Base-by-base conservation (phyloP, 2,797 vertebrate genomes). In the Botia kubotai region DNA sequence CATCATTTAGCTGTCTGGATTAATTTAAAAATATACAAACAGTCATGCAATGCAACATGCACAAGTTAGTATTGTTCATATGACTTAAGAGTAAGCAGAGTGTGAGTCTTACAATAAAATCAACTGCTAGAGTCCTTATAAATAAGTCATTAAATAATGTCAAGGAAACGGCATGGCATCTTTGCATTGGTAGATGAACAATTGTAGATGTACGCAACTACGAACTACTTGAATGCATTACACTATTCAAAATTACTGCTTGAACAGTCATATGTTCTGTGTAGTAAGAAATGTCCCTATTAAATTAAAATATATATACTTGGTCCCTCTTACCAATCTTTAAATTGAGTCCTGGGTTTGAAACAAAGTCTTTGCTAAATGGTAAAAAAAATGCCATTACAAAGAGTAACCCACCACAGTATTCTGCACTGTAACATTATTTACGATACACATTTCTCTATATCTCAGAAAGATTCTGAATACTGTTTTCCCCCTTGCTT, bases 71-170 rank as follows among this genome's bases (percentile, higher is more conserved):
- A 70, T 33, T 33, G 33, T 33, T 65, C 62, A 36, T 65, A 72
- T 72, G 82, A 79, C 79, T 75, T 79, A 52, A 26, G 66, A 79
- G 46, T 63, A 26, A 72, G 75, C 72, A 58, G 17, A 11, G 6
- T n/a, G 33, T 72, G 48, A 71, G 26, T 66, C 39, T 58, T 75
- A 60, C 13, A 75, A 57, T 36, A 36, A 73, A 80, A 75, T 63
- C 62, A 57, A 75, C 33, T 48, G 12, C 46, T 72, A 11, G 2
- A 29, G 63, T 58, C 55, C 5, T 14, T 58, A 63, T 79, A 77
- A 83, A 84, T 82, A 81, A 79, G 19, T 63, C 36, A 79, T 80
- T 84, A 86, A 86, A 84, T 84, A 80, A 63, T 71, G 21, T 74
- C 68, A 52, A 23, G 29, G 75, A 82, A 75, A 83, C 33, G 11